Conservation (phyloP, 2,888 invertebrate genomes). For the Maniola hyperantus region DNA sequence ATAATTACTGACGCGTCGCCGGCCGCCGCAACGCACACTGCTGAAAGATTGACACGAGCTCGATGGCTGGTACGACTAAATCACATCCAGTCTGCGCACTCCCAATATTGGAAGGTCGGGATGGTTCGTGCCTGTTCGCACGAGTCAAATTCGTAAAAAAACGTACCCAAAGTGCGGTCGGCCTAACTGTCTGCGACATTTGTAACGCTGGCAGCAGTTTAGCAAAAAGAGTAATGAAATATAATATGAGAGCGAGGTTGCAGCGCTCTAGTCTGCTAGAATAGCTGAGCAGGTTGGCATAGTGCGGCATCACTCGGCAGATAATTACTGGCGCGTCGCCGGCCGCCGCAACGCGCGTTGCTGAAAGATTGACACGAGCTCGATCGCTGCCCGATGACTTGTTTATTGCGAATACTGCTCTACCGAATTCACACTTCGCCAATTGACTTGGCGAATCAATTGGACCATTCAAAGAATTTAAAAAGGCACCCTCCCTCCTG, state of each 20-base stretch:
- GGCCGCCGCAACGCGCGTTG: conserved; percentile 52
- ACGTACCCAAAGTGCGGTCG: too few relatives aligned
- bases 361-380: conserved; percentile 70
- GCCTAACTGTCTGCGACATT: conserved; percentile 20
- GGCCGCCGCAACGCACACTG: conserved; percentile 52
- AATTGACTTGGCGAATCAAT: conserved; percentile 39
- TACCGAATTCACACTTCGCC: conserved; percentile 50
- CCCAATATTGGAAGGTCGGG: too few relatives aligned
- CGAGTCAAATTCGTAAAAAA: too few relatives aligned
- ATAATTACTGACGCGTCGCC: conserved; percentile 65
- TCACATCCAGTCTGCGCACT: too few relatives aligned
- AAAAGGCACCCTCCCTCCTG: not conserved
- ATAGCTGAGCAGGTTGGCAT: conserved; percentile 44
- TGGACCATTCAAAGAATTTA: conserved; percentile 39
- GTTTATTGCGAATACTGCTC: conserved; percentile 66
- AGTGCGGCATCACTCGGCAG: conserved; percentile 55
- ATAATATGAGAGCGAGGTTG: conserved; percentile 26
- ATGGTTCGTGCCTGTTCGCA: too few relatives aligned
- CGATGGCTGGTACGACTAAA: conserved; percentile 42
- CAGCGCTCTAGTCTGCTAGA: conserved; percentile 39
- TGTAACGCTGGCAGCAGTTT: conserved; percentile 29
- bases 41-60: conserved; percentile 70
- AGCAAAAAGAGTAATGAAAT: conserved; percentile 31
- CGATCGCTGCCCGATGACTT: conserved; percentile 60
- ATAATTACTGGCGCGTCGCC: conserved; percentile 65